Evolutionary conservation across 2,888 invertebrate species (phyloP).

Genomic region (Stegophylla sp.): DNA sequence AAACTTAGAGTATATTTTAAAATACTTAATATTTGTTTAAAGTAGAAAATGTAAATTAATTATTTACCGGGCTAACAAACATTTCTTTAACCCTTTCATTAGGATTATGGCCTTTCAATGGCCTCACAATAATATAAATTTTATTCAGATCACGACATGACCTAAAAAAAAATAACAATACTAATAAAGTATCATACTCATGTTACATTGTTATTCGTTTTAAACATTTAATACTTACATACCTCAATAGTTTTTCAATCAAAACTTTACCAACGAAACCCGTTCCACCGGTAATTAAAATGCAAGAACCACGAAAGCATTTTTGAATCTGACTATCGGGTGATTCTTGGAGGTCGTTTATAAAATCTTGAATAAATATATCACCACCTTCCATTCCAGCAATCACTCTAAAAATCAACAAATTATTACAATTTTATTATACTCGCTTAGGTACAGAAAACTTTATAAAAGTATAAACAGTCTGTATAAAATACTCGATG

Average conservation of each 20-base stretch:
- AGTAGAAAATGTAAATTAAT: background rate
- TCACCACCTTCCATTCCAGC: slow-evolving; percentile 43
- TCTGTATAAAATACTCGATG: background rate
- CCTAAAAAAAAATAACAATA: slow-evolving; percentile 22
- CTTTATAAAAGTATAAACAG: background rate
- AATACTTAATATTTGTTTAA: background rate
- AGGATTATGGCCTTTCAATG: slow-evolving; percentile 30
- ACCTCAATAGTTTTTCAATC: slow-evolving; percentile 73
- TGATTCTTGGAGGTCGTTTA: slow-evolving; percentile 48
- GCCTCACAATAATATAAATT: slow-evolving; percentile 48
- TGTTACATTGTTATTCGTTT: too few relatives aligned
- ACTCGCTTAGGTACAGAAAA: background rate
- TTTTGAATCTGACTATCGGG: slow-evolving; percentile 42
- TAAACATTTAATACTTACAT: background rate
- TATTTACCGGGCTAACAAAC: slow-evolving; percentile 54
- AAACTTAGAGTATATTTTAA: too few relatives aligned
- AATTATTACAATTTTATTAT: too few relatives aligned
- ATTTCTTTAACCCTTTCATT: slow-evolving; percentile 55
- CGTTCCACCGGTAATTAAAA: slow-evolving; percentile 83
- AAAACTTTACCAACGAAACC: slow-evolving; percentile 76
- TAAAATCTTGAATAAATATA: slow-evolving; percentile 54
- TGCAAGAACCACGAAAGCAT: slow-evolving; percentile 38
- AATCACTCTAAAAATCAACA: background rate
- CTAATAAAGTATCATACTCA: background rate
- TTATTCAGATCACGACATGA: slow-evolving; percentile 49